Conservation (phyloP, 2,113 vertebrate genomes). For the Empidonax traillii region DNA sequence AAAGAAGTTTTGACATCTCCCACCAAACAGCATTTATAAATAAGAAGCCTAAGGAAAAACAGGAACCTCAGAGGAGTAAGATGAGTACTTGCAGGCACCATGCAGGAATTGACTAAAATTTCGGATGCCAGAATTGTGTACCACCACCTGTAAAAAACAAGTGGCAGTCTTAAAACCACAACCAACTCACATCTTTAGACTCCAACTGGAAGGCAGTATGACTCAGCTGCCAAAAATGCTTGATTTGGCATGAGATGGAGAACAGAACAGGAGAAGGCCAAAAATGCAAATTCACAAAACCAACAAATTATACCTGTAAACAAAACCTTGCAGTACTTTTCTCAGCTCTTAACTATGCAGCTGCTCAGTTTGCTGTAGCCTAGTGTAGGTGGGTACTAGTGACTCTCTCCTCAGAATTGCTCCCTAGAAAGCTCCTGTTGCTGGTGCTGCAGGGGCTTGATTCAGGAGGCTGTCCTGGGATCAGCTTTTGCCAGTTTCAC, state of each 20-base stretch:
- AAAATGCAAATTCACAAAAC: not conserved
- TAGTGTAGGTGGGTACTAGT: not conserved
- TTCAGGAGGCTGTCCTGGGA: not conserved
- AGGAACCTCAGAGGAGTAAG: not conserved
- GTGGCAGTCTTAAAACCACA: not conserved
- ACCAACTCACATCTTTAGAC: not conserved
- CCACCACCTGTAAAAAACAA: not conserved
- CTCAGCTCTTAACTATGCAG: not conserved
- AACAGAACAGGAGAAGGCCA: not conserved
- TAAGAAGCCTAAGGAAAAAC: not conserved
- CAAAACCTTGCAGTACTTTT: not conserved
- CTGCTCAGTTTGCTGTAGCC: not conserved
- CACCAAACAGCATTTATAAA: not conserved
- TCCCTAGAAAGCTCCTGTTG: not conserved
- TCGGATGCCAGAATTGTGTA: not conserved
- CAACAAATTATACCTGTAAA: not conserved
- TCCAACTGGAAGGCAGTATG: not conserved
- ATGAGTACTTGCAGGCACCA: not conserved
- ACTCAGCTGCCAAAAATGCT: not conserved
- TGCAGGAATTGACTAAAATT: not conserved
- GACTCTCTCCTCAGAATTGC: not conserved
- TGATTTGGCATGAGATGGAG: not conserved
- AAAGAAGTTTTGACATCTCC: not conserved
- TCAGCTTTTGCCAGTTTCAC: not conserved
- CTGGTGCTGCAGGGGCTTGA: not conserved